Evolutionary conservation across 2,113 vertebrate species (phyloP).

Genomic region (rat (Rattus norvegicus)): DNA sequence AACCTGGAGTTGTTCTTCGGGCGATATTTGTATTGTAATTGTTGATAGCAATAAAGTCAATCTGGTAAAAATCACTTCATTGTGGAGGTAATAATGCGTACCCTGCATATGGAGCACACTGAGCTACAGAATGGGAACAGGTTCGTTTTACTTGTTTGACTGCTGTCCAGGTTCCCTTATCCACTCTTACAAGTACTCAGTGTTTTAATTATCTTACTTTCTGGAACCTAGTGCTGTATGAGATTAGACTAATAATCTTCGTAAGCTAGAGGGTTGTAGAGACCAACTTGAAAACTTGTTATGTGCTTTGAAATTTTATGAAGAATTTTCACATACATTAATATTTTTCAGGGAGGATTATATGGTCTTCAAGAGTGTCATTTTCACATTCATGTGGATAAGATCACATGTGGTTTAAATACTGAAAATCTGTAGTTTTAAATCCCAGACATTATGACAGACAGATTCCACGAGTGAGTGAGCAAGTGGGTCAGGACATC

Average conservation of each 20-base stretch:
- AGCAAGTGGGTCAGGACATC: background rate
- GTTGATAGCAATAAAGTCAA: conserved; percentile 41
- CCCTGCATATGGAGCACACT: background rate
- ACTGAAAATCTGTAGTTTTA: background rate
- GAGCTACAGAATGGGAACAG: background rate
- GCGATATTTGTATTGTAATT: conserved; percentile 19
- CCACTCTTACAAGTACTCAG: background rate
- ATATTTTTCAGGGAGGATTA: conserved; percentile 40
- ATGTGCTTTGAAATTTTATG: conserved; percentile 41
- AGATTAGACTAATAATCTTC: conserved; percentile 53
- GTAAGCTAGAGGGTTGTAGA: background rate
- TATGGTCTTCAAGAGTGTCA: background rate
- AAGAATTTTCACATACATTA: conserved; percentile 27
- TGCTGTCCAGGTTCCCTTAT: background rate
- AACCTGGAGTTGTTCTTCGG: background rate
- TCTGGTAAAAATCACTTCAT: background rate
- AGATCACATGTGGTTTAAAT: background rate
- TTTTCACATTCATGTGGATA: background rate
- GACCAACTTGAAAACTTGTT: background rate
- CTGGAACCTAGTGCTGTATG: background rate
- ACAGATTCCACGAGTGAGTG: too few species aligned
- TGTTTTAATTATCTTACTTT: conserved; percentile 32
- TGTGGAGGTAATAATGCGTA: background rate
- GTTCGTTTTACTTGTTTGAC: background rate
- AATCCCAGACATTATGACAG: background rate